Evolutionary conservation across 2,797 vertebrate species (phyloP), one percentile per base, ranked within the genome.

Genomic region (Diceros bicornis): DNA sequence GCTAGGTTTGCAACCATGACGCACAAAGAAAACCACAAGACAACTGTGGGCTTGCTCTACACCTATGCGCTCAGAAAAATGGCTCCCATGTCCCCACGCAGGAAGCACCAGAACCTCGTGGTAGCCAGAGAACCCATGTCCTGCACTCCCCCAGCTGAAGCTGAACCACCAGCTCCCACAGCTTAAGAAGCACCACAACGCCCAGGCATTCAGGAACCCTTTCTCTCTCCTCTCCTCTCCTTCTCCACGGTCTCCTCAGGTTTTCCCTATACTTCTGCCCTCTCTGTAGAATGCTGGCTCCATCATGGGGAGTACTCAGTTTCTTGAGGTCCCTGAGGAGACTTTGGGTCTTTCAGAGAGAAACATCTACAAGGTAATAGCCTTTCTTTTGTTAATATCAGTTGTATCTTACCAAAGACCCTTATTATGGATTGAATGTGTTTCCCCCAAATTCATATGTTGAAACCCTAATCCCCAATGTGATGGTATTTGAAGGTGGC

Each of bases 21-120:
- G 9, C 71, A 85, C n/a, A 74, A 52, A 89, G 87, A 68, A 89
- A 94, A 68, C 29, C 68, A 50, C 79, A 88, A 14, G 52, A 71
- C 59, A 78, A 47, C 23, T 25, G 8, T 25, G 9, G 47, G 71
- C 61, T 89, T 9, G 12, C 37, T 85, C n/a, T 69, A 34, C 79
- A 61, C 44, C 64, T 11, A 1, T 21, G 32, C 29, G 29, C 78
- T 57, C 13, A 59, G 34, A 69, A 75, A 68, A 96, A 94, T 37
- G 69, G 64, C 27, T 91, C 64, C 59, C 27, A 21, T 32, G 10
- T 79, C 71, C 47, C 81, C 0, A 13, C 13, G 69, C 21, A 52
- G 79, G 57, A 64, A 89, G 25, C 16, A 64, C n/a, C 47, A 29
- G 55, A 25, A 52, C 21, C 8, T 37, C 29, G 13, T 3, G 41